A percentile compares a stretch with the other conserved stretches of the same genome.
Evolutionary conservation across 2,113 vertebrate species (phyloP).

Genomic region (Aix galericulata): DNA sequence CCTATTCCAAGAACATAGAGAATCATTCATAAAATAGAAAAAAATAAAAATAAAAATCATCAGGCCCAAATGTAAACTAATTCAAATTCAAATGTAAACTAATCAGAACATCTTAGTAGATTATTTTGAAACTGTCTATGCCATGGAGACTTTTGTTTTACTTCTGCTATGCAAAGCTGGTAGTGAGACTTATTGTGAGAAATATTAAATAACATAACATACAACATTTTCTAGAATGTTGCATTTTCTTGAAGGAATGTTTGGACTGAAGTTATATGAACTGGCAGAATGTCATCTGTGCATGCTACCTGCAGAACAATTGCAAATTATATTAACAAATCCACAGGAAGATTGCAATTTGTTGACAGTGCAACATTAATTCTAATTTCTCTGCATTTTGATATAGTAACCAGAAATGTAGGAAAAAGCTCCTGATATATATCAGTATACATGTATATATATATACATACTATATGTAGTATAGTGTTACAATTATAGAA

Average conservation of each 20-base stretch:
- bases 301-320: background rate
- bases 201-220: background rate
- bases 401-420: background rate
- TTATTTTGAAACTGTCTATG: background rate
- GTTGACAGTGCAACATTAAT: background rate
- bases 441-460: too few species aligned
- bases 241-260: background rate
- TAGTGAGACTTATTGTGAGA: background rate
- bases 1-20: background rate
- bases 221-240: background rate
- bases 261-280: background rate
- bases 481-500: background rate
- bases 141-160: background rate
- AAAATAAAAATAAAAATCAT: background rate
- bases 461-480: too few species aligned
- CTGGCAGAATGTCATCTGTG: background rate
- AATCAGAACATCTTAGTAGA: background rate
- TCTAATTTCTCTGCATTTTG: background rate
- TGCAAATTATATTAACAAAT: background rate
- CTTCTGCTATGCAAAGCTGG: background rate
- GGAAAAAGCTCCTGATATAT: background rate
- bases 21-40: background rate
- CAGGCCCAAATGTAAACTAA: background rate
- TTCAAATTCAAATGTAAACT: background rate
- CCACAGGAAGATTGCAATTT: background rate